phyloP scores from a whole-genome alignment of 2,888 invertebrate genomes.

The Polyploca ridens region DNA sequence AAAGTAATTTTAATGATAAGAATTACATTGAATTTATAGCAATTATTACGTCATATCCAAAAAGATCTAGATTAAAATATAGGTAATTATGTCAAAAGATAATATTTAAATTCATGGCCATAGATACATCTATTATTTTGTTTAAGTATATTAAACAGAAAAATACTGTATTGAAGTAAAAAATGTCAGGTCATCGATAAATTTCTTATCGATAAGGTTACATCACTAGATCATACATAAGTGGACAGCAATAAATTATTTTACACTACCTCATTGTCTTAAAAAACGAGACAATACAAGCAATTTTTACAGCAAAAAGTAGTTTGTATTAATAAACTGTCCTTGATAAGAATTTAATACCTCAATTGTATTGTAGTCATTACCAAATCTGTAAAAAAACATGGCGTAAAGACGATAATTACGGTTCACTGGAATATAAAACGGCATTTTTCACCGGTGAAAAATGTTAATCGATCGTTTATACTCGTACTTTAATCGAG shows the following conservation, averaged over 20 bases:
- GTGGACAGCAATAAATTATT: background rate
- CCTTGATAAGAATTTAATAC: slow-evolving; percentile 1
- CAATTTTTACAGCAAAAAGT: background rate
- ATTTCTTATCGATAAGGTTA: background rate
- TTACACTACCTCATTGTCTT: background rate
- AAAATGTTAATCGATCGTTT: slow-evolving; percentile 34
- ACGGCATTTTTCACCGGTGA: slow-evolving; percentile 21
- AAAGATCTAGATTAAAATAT: background rate
- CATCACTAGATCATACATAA: background rate
- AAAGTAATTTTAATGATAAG: background rate
- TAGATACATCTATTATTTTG: too few relatives aligned
- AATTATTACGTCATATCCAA: background rate
- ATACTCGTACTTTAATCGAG: slow-evolving; percentile 31
- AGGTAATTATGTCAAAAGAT: background rate
- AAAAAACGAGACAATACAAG: background rate
- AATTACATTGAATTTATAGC: background rate
- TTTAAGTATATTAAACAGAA: too few relatives aligned
- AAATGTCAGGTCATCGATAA: background rate
- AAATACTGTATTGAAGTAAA: background rate
- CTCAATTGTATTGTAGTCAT: background rate
- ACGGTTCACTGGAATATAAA: slow-evolving; percentile 13
- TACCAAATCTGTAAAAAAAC: background rate
- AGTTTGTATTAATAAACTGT: background rate
- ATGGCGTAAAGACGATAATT: background rate
- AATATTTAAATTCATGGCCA: background rate